Evolutionary conservation across 2,113 vertebrate species (phyloP), one percentile per base, ranked within the genome.

Genomic region (Pseudopodoces humilis): DNA sequence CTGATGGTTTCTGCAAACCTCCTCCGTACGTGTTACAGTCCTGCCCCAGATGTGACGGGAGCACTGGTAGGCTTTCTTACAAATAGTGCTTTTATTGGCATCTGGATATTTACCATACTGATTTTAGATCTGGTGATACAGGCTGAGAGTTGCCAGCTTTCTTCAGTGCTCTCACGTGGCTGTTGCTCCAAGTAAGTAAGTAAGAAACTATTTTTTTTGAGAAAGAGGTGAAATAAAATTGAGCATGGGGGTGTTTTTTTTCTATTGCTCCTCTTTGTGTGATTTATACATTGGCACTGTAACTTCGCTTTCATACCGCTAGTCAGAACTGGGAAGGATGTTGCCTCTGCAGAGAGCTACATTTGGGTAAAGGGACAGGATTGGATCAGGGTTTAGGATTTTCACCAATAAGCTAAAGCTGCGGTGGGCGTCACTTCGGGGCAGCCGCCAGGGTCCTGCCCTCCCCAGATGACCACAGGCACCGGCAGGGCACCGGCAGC

Each of bases 371-470:
- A 94, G 93, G 92, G 53, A 72, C 91, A 74, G 94, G 97, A 98
- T 99, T 99, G 99, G 99, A 96, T 97, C 97, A 92, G 72, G 92
- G 94, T 94, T 98, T 90, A 65, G 94, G 58, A 97, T 97, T 98
- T 98, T 98, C 97, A 97, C 98, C 98, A 98, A 98, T 98, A 97
- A 97, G 97, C 97, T 77, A 80, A 52, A 95, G 96, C 96, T 97
- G 96, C 85, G 89, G 93, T 97, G 97, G 97, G 97, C 97, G 98
- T 97, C 96, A 46, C 97, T 97, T 92, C 76, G 53, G 96, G 53
- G 96, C 97, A 92, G 84, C 96, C 23, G 50, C 88, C 82, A 71
- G 95, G 96, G 95, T 92, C 86, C 95, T 75, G 83, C 88, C 93
- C 94, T 96, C 88, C 91, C 68, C 86, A 83, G 84, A 78, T 97